These are phyloP conservation scores for Babylonia areolata DNA, from an alignment of 1,140 invertebrate species.

Conservation along the genomic window DNA sequence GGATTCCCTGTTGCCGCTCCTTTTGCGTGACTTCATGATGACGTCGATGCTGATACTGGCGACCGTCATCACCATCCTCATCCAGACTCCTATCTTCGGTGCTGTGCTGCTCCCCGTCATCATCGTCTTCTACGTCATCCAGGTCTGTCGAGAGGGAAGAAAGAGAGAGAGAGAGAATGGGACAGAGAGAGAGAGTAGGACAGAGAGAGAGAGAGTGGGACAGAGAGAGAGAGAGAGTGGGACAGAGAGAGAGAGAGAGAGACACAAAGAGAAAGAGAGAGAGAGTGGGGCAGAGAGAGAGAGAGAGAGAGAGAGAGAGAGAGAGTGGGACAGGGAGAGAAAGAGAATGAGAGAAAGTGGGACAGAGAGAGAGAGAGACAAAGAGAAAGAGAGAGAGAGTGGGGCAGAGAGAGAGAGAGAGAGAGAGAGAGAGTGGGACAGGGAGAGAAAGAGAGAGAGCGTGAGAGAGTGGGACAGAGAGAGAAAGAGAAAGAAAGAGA, in stretches of 20 bases:
- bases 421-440: neutral
- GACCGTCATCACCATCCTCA: conserved; percentile 82
- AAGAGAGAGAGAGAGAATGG: too few relatives aligned
- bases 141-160: conserved; percentile 45
- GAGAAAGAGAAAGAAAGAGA: neutral
- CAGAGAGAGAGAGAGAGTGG: neutral
- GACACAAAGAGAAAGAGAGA: neutral
- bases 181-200: neutral
- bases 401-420: neutral
- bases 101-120: conserved; percentile 46
- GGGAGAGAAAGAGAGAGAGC: neutral
- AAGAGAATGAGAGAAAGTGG: neutral
- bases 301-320: neutral
- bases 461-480: neutral
- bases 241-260: neutral
- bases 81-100: conserved; percentile 79
- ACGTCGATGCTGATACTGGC: conserved; percentile 84
- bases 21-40: conserved; percentile 60
- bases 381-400: neutral
- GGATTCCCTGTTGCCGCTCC: conserved; percentile 66
- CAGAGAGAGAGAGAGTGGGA: conserved; percentile 3
- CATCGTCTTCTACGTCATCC: conserved; percentile 42
- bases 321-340: neutral
- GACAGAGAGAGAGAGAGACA: neutral
- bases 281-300: neutral